Evolutionary conservation across 2,797 vertebrate species (phyloP).

Genomic region (Scolopax rusticola): DNA sequence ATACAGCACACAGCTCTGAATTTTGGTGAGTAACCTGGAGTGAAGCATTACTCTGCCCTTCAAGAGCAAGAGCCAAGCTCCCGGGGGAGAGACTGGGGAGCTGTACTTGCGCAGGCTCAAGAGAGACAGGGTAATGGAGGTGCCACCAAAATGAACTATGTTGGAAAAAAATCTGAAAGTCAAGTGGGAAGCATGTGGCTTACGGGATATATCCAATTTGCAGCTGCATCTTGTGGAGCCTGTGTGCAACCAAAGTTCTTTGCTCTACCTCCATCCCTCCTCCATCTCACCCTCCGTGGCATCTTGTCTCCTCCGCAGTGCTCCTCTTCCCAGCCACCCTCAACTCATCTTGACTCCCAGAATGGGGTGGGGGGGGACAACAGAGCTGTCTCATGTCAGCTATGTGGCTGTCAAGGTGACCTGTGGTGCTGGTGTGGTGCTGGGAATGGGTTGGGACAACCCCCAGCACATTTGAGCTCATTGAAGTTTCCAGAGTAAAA

Average conservation of each 20-base stretch:
- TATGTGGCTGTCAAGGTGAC: neutral
- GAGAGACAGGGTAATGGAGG: neutral
- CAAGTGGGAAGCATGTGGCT: neutral
- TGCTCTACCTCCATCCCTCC: neutral
- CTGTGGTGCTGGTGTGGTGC: neutral
- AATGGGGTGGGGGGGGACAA: neutral
- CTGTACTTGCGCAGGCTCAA: neutral
- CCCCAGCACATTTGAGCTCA: neutral
- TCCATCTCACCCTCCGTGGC: fast-evolving
- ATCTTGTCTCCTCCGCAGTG: neutral
- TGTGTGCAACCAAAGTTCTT: neutral
- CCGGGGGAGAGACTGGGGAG: neutral
- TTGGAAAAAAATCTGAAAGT: neutral
- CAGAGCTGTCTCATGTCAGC: neutral
- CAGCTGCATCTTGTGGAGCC: neutral
- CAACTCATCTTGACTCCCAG: neutral
- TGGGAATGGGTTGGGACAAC: neutral
- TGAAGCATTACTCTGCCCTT: neutral
- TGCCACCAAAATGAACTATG: neutral
- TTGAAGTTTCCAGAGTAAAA: neutral
- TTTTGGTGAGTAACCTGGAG: fast-evolving
- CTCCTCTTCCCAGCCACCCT: neutral
- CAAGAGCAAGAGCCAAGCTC: neutral
- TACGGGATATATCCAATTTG: neutral
- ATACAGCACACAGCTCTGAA: neutral